Conservation (phyloP, 2,797 vertebrate species). For the Nyctibius grandis region DNA sequence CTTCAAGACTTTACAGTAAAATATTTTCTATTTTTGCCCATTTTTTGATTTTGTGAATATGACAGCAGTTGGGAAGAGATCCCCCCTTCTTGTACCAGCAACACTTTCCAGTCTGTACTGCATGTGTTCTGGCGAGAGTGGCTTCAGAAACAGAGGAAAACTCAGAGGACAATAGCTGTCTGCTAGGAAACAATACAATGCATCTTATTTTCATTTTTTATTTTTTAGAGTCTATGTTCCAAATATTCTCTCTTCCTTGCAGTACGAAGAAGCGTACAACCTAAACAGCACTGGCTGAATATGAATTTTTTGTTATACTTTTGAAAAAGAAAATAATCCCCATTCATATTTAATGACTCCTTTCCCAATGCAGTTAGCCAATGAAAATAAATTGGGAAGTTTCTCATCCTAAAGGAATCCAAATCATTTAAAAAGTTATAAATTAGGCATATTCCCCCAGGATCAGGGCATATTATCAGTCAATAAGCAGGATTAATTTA, state of each 20-base stretch:
- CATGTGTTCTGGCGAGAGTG: background rate
- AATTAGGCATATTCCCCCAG: conserved; percentile 51
- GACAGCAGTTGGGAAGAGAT: background rate
- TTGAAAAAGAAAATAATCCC: background rate
- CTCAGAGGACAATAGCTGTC: background rate
- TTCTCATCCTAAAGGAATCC: conserved; percentile 31
- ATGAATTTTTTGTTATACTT: background rate
- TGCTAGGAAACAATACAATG: background rate
- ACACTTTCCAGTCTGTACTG: background rate
- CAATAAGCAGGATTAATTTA: conserved; percentile 61
- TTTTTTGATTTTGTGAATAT: background rate
- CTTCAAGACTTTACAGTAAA: background rate
- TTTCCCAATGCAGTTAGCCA: background rate
- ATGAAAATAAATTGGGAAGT: background rate
- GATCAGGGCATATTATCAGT: conserved; percentile 32
- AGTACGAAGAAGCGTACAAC: background rate
- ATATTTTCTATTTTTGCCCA: background rate
- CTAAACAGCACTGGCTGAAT: background rate
- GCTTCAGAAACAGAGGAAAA: background rate
- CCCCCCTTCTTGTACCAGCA: background rate
- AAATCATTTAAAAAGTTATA: conserved; percentile 51
- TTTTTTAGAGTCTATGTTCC: background rate
- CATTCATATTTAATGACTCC: conserved; percentile 3
- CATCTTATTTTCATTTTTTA: background rate
- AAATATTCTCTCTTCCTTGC: background rate